phyloP scores from a whole-genome alignment of 2,113 vertebrate species.

The Carollia perspicillata region DNA sequence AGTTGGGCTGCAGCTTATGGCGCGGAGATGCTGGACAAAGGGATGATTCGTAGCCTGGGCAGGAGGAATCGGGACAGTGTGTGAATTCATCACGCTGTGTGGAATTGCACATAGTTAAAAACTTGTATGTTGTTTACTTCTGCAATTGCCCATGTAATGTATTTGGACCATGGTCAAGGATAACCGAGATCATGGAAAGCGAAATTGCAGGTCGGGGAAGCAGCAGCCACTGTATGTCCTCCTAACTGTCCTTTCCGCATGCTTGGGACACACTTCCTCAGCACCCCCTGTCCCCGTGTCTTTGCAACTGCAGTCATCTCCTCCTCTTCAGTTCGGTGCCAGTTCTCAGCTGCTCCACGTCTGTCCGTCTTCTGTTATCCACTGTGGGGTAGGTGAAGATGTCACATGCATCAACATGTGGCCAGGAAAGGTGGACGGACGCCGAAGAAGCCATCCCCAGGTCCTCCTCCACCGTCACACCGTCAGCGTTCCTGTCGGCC shows the following conservation, averaged over 20 bases:
- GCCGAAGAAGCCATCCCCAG: neutral
- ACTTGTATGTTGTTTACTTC: no score
- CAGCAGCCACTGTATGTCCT: neutral
- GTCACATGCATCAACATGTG: neutral
- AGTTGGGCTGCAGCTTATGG: neutral
- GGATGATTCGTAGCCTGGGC: neutral
- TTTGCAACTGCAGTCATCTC: neutral
- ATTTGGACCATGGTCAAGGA: no score
- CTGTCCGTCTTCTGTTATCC: neutral
- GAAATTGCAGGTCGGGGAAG: neutral
- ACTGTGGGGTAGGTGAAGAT: neutral
- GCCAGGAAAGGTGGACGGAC: no score
- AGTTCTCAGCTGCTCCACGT: no score
- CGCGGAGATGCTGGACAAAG: neutral
- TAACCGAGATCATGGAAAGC: neutral
- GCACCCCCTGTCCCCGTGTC: neutral
- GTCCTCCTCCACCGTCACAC: no score
- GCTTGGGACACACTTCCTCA: neutral
- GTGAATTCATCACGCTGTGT: neutral
- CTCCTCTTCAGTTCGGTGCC: neutral
- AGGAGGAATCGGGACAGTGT: neutral
- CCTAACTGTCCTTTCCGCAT: neutral
- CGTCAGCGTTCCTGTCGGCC: no score
- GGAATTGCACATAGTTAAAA: no score
- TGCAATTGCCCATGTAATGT: no score